Evolutionary conservation across 1,140 invertebrate species (phyloP).

Genomic region (Megalonaias nervosa): DNA sequence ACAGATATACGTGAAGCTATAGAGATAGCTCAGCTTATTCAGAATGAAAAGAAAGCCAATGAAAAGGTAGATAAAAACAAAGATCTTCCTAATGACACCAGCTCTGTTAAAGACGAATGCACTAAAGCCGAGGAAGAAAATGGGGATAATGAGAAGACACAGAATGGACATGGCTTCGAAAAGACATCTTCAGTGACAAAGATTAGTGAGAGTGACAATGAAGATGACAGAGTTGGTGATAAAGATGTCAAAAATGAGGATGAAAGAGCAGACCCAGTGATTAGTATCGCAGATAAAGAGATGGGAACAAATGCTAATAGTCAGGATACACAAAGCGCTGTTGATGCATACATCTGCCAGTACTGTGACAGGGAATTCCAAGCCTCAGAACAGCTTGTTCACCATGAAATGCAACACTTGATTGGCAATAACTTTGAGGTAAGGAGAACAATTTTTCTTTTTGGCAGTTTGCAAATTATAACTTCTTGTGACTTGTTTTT

Average conservation of each 20-base stretch:
- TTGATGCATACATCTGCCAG: slow-evolving; percentile 59
- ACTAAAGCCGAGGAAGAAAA: too few species aligned
- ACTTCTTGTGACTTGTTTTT: not conserved
- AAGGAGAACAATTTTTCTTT: slow-evolving; percentile 12
- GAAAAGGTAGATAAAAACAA: not conserved
- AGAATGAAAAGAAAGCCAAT: slow-evolving; percentile 28
- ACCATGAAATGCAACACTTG: slow-evolving; percentile 68
- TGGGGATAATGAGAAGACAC: too few species aligned
- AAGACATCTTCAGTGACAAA: too few species aligned
- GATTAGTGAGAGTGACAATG: not conserved
- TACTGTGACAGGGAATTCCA: slow-evolving; percentile 67
- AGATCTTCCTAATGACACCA: not conserved
- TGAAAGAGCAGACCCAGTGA: not conserved
- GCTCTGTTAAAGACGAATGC: too few species aligned
- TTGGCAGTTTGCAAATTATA: not conserved
- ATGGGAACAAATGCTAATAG: slow-evolving; percentile 1
- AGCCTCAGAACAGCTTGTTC: slow-evolving; percentile 54
- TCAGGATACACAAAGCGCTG: not conserved
- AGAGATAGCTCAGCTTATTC: slow-evolving; percentile 53
- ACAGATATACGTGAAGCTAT: slow-evolving; percentile 59
- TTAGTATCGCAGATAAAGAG: not conserved
- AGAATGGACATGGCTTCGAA: too few species aligned
- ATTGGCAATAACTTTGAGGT: slow-evolving; percentile 68
- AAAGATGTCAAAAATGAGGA: not conserved
- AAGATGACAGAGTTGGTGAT: slow-evolving; percentile 10